Evolutionary conservation across 1,140 invertebrate genomes (phyloP).

Genomic region (Colletes gigas): DNA sequence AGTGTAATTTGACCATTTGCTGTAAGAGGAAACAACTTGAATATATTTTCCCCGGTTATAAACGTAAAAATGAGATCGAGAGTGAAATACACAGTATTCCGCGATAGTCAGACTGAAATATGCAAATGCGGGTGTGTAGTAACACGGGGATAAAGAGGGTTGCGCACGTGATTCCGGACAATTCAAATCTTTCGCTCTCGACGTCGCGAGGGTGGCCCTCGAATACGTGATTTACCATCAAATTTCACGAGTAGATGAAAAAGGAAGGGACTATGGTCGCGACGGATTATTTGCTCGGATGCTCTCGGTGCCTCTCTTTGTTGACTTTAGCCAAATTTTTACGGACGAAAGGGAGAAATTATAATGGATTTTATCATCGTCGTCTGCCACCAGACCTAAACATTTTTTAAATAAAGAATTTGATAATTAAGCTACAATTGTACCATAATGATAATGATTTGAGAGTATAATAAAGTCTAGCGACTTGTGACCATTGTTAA

Average conservation of each 20-base stretch:
- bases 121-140: slow-evolving; percentile 38
- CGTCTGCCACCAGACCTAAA: too few species aligned
- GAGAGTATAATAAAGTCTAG: too few species aligned
- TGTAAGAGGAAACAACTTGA: slow-evolving; percentile 7
- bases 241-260: neutral
- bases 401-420: too few species aligned
- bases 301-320: neutral
- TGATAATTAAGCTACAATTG: too few species aligned
- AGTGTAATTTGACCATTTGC: neutral
- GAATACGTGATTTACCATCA: slow-evolving; percentile 18
- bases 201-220: slow-evolving; percentile 11
- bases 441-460: too few species aligned
- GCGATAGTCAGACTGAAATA: slow-evolving; percentile 41
- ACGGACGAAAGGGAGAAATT: too few species aligned
- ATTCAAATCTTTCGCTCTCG: slow-evolving; percentile 34
- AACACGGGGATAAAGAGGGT: slow-evolving; percentile 43
- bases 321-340: neutral
- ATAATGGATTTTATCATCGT: too few species aligned
- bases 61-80: slow-evolving; percentile 42
- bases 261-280: neutral
- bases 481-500: too few species aligned
- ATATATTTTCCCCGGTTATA: neutral
- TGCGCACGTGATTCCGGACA: slow-evolving; percentile 36
- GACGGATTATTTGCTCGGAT: neutral
- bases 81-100: slow-evolving; percentile 12